Conservation (phyloP, 92 coral and sea anemone genomes). For the Scolanthus callimorphus region DNA sequence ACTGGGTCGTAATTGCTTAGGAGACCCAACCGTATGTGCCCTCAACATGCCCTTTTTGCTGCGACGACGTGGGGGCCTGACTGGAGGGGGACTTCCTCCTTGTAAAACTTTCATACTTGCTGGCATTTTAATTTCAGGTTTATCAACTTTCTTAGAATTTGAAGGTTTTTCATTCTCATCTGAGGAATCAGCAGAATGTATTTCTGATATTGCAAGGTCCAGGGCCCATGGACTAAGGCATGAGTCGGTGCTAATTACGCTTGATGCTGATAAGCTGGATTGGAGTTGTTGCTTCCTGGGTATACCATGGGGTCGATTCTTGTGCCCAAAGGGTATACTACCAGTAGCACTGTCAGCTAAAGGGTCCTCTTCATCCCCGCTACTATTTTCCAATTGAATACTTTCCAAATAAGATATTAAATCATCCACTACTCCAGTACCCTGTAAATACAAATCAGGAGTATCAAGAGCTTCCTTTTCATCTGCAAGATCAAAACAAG, state of each 20-base stretch:
- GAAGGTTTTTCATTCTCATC: slow-evolving; percentile 47
- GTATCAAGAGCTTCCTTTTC: slow-evolving; percentile 38
- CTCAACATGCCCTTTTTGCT: slow-evolving; percentile 67
- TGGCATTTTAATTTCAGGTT: slow-evolving; percentile 9
- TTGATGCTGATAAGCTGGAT: slow-evolving; percentile 52
- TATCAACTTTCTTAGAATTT: slow-evolving; percentile 19
- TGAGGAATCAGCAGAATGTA: slow-evolving; percentile 80
- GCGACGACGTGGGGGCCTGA: slow-evolving; percentile 77
- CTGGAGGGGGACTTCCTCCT: slow-evolving; percentile 39
- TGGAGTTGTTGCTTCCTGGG: slow-evolving; percentile 40
- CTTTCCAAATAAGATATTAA: slow-evolving; percentile 70
- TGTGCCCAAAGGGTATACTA: background rate
- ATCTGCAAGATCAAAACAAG: slow-evolving; percentile 33
- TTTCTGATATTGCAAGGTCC: slow-evolving; percentile 73
- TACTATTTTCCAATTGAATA: slow-evolving; percentile 53
- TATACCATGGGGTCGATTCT: slow-evolving; percentile 2
- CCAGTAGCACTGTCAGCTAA: slow-evolving; percentile 1
- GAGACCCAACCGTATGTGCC: slow-evolving; percentile 62
- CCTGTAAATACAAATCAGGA: slow-evolving; percentile 52
- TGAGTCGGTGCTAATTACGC: slow-evolving; percentile 70
- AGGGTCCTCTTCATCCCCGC: slow-evolving; percentile 63
- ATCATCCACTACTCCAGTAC: slow-evolving; percentile 66
- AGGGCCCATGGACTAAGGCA: slow-evolving; percentile 74
- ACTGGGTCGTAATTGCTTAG: slow-evolving; percentile 28
- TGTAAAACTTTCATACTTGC: slow-evolving; percentile 5